Evolutionary conservation across 2,797 vertebrate genomes (phyloP), one percentile per base, ranked within the genome.

Genomic region (Squalus acanthias): DNA sequence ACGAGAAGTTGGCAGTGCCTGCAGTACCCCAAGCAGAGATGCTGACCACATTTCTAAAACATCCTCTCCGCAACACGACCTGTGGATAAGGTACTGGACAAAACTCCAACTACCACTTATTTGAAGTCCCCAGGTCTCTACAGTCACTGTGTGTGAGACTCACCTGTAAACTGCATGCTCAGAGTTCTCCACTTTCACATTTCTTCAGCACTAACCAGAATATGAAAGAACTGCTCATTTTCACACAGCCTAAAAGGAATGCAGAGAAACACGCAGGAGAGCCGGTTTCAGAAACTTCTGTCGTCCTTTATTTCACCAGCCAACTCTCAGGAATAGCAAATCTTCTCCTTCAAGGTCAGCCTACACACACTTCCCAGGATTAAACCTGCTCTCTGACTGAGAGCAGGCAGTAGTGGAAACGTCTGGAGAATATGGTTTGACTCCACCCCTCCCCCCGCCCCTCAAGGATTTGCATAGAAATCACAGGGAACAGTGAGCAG

Each of bases 111-210:
- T 85, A 93, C 10, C 88, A 63, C 26, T 65, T 91, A 5, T 3
- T 26, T 57, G 22, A 93, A 8, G 65, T 46, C n/a, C 63, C 91
- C 8, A 12, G 39, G 65, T 69, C 91, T 46, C n/a, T 7, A 69
- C 2, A 93, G 2, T 93, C 4, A 93, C 7, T 93, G 63, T 39
- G n/a, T 46, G 88, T 53, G 74, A 70, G 69, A 96, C 97, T 98
- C 98, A 98, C 98, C 98, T 98, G 98, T 4, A 96, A 97, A 72
- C 97, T 98, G 98, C 98, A 98, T 98, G 50, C 46, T 95, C 65
- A 96, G 93, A 91, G 57, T n/a, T 70, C 96, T 89, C 93, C 57
- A 96, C 96, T 97, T 97, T 96, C 98, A 96, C 97, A 97, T 96
- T 91, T 97, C 97, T 96, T 0, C 96, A 97, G 96, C 63, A 97